Percentiles rank a stretch among this genome's conserved stretches.
phyloP scores from a whole-genome alignment of 2,797 vertebrate genomes.

The Urophycis tenuis region DNA sequence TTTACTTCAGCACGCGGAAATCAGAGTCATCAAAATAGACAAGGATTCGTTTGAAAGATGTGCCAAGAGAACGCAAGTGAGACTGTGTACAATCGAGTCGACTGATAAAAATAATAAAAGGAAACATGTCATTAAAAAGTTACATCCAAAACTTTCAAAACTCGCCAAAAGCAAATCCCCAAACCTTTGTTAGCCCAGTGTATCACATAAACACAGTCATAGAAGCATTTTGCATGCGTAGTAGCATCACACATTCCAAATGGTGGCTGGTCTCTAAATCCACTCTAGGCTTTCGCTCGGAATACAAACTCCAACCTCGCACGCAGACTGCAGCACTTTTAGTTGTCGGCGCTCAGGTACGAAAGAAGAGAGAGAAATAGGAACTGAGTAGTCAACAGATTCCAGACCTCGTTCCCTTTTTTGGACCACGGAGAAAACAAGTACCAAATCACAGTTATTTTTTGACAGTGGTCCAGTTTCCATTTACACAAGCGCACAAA shows the following conservation, averaged over 20 bases:
- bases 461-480: background rate
- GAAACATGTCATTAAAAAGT: background rate
- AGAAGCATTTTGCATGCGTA: background rate
- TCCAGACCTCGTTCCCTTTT: background rate
- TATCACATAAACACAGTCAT: background rate
- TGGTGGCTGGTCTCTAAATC: background rate
- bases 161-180: background rate
- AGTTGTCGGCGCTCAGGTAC: background rate
- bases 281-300: background rate
- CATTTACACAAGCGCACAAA: background rate
- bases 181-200: background rate
- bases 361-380: background rate
- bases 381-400: background rate
- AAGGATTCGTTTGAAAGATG: background rate
- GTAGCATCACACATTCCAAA: background rate
- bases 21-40: background rate
- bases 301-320: background rate
- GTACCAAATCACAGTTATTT: background rate
- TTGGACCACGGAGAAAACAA: background rate
- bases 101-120: background rate
- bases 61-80: background rate
- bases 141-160: background rate
- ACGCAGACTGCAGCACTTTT: background rate
- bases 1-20: background rate
- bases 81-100: background rate